Conservation (phyloP, 2,888 invertebrate species). For the Diaperis boleti region DNA sequence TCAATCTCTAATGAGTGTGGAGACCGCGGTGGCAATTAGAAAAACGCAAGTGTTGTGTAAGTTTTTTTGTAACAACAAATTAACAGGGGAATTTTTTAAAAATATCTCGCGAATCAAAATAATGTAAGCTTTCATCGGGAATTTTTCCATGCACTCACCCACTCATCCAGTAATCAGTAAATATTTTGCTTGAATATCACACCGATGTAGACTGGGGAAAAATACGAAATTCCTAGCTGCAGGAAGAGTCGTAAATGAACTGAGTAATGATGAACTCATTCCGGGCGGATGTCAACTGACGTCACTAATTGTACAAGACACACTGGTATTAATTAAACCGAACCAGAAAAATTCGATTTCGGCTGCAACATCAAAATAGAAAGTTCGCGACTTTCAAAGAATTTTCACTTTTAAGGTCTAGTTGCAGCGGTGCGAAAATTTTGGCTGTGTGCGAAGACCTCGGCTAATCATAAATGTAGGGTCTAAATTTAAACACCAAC, state of each 20-base stretch:
- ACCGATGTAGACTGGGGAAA: neutral
- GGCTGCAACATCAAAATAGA: constrained; percentile 12
- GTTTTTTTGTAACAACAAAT: too few species aligned
- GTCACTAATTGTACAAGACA: constrained; percentile 38
- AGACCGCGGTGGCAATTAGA: neutral
- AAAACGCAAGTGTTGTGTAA: neutral
- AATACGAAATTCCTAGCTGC: constrained; percentile 11
- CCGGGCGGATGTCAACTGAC: constrained; percentile 30
- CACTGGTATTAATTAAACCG: constrained; percentile 18
- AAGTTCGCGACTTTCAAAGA: constrained; percentile 37
- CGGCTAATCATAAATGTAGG: too few species aligned
- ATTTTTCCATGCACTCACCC: constrained; percentile 23
- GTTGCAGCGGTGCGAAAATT: constrained; percentile 9
- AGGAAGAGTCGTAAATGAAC: neutral
- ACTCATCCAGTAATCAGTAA: constrained; percentile 22
- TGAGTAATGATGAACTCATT: constrained; percentile 40
- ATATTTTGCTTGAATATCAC: neutral
- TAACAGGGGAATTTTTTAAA: neutral
- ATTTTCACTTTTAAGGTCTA: constrained; percentile 31
- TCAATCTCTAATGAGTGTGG: neutral
- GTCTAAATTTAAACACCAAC: too few species aligned
- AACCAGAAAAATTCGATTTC: constrained; percentile 14
- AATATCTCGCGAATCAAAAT: neutral
- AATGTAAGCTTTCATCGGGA: neutral
- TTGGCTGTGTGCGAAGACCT: too few species aligned